A percentile compares a stretch with the other conserved stretches of the same genome.
Conservation (phyloP, 1,140 invertebrate genomes). For the Artemia franciscana region DNA sequence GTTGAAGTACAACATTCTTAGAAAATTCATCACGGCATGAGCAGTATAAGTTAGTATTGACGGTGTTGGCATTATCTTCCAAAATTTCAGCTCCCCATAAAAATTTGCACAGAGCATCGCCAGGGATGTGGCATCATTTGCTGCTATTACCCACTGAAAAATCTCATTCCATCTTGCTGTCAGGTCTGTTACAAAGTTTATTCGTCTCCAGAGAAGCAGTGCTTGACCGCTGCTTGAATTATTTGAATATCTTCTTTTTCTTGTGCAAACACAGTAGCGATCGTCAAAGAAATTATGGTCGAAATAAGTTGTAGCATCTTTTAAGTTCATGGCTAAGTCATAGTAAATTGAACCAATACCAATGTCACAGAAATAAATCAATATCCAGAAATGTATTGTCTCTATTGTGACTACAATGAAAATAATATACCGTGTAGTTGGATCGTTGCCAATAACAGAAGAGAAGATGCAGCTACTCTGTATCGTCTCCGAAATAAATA, state of each 20-base stretch:
- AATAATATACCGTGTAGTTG: not conserved
- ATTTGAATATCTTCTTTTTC: not conserved
- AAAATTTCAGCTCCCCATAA: not conserved
- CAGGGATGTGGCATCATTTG: not conserved
- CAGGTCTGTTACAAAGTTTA: not conserved
- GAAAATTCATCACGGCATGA: not conserved
- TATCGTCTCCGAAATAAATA: not conserved
- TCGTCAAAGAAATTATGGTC: not conserved
- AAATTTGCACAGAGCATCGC: not conserved
- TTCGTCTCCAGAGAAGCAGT: not conserved
- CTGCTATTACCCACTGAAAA: not conserved
- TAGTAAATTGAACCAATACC: not conserved
- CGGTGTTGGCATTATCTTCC: not conserved
- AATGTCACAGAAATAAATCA: not conserved
- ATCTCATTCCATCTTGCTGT: not conserved
- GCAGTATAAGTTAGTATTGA: not conserved
- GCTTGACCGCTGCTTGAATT: not conserved
- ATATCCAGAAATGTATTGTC: not conserved
- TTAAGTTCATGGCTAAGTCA: not conserved
- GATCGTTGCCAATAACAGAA: not conserved
- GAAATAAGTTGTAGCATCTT: not conserved
- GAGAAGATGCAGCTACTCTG: not conserved
- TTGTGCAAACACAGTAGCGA: not conserved
- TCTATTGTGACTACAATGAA: not conserved
- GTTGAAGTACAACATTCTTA: not conserved